phyloP scores from a whole-genome alignment of 2,113 vertebrate species.

The Sisor rabdophorus region DNA sequence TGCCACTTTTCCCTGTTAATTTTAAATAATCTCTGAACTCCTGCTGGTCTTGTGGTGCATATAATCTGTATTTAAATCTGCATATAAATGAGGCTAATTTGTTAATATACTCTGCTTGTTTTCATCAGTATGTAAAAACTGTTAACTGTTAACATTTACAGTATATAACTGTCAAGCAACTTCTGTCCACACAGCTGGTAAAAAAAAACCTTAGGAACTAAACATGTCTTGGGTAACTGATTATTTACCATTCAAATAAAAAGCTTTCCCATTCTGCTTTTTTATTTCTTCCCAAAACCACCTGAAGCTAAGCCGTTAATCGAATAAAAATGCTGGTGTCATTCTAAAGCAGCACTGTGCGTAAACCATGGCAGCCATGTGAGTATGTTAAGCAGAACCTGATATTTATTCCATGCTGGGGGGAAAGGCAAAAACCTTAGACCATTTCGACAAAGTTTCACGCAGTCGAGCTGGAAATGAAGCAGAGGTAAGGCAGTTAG shows the following conservation, averaged over 20 bases:
- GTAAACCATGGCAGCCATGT: neutral
- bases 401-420: neutral
- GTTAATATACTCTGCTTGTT: no score
- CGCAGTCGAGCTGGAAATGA: neutral
- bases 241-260: neutral
- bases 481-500: slow-evolving; percentile 9
- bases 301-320: neutral
- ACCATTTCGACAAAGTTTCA: neutral
- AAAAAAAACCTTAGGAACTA: neutral
- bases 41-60: neutral
- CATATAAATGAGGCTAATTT: no score
- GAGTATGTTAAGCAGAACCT: neutral
- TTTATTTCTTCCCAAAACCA: neutral
- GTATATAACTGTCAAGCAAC: neutral
- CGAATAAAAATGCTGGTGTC: neutral
- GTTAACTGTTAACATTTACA: no score
- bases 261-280: neutral
- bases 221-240: neutral
- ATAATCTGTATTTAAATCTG: no score
- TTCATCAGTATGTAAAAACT: no score
- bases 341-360: neutral
- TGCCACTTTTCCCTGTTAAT: neutral
- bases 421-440: neutral
- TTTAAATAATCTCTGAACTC: no score
- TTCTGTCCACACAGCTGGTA: neutral